Base-by-base conservation (phyloP, 2,113 vertebrate species). In the Ardeotis arabs region DNA sequence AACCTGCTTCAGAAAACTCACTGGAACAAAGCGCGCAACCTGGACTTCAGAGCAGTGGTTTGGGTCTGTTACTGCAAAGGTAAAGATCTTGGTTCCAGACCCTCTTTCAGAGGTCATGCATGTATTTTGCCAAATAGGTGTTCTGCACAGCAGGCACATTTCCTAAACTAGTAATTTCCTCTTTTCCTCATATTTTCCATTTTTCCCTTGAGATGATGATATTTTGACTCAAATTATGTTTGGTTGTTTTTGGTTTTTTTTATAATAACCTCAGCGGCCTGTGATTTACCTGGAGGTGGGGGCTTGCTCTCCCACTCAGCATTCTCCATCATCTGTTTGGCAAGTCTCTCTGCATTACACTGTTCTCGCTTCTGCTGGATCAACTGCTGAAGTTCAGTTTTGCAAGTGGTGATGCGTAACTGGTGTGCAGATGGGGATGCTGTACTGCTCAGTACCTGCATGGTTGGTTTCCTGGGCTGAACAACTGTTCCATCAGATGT, bases 291-390 rank as follows among this genome's bases (percentile, higher is more conserved):
- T 78, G 99, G 99, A 3, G 99, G 99, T 0, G 99, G 99, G 2
- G 99, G 99, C 9, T 98, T 98, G 78, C 99, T 99, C 97, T 99
- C 99, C 99, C 99, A 99, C 95, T 99, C 99, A 0, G 99, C 99
- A 37, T 98, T 99, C 95, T 99, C 99, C 99, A 99, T 99, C 99
- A 99, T 99, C 95, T 99, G 98, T 60, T 99, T 99, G 83, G 99
- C 99, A 79, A 99, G 98, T 80, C 99, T 98, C 97, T 99, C 99
- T 0, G 99, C 99, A 10, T 97, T 99, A 92, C 99, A 99, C 96
- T 99, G 99, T 90, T 99, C 99, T 47, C 99, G 97, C 97, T 99
- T 99, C 95, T 99, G 99, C 93, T 99, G 99, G 63, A 99, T 98
- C 88, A 99, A 98, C 81, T 99, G 99, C 97, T 99, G 99, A 41